Conservation (phyloP, 2,888 invertebrate genomes). For the Parapristionchus giblindavisi region DNA sequence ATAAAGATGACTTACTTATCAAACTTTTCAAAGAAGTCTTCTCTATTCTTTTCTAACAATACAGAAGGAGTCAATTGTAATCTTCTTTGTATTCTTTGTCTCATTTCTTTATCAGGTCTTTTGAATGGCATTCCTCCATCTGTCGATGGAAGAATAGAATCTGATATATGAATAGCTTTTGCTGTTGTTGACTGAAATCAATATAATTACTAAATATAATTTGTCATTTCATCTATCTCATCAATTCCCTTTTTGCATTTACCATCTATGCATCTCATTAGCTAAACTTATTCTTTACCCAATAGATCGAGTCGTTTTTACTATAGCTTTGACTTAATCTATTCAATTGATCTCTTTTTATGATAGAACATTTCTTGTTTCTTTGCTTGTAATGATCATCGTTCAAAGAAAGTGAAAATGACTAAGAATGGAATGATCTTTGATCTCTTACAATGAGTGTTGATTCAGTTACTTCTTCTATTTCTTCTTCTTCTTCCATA, state of each 20-base stretch:
- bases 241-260: too few relatives aligned
- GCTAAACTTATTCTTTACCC: too few relatives aligned
- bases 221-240: too few relatives aligned
- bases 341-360: too few relatives aligned
- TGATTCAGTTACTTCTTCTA: neutral
- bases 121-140: constrained; percentile 37
- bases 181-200: too few relatives aligned
- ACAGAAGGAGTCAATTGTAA: constrained; percentile 36
- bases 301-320: too few relatives aligned
- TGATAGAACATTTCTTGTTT: too few relatives aligned
- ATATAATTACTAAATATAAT: too few relatives aligned
- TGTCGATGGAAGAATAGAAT: constrained; percentile 20
- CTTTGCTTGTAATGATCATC: neutral
- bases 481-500: constrained; percentile 14
- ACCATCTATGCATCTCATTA: too few relatives aligned
- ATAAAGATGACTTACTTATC: constrained; percentile 19
- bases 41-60: constrained; percentile 30
- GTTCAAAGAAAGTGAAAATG: neutral
- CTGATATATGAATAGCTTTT: constrained; percentile 4
- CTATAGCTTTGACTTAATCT: too few relatives aligned
- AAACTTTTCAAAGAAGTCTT: constrained; percentile 35
- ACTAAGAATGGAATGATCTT: neutral
- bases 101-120: constrained; percentile 30
- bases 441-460: neutral
- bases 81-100: constrained; percentile 21